Evolutionary conservation across 2,888 invertebrate genomes (phyloP), one percentile per base, ranked within the genome.

Genomic region (Shargacucullia verbasci): DNA sequence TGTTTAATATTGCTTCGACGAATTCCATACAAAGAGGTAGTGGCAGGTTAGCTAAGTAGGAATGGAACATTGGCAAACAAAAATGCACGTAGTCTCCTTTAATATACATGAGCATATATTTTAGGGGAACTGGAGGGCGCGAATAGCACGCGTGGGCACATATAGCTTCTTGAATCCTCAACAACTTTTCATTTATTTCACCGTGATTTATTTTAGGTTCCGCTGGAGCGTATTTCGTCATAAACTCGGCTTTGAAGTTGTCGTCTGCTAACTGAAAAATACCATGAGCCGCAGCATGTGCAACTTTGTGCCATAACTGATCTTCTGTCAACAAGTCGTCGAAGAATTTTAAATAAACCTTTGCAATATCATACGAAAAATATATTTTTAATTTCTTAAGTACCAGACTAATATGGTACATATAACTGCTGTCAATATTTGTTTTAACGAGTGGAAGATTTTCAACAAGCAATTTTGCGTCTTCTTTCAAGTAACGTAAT

Each of bases 51-150:
- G 77, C 76, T 27, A 79, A 65, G 48, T 84, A 88, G 11, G 76
- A 74, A 55, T 81, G 64, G 38, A 89, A 85, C 53, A 87, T 69
- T 0, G 88, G 84, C 11, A 85, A 47, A 64, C 86, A 84, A 46
- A 55, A 80, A 14, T 65, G 78, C 0, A 87, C 75, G 47, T 88
- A 89, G 52, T 89, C 89, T 12, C 87, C 88, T 60, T 76, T 82
- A 10, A 88, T 60, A 57, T 85, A 89, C 56, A 71, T 64, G 7
- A 77, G 61, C 4, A 83, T 38, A 20, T 49, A 59, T 11, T 77
- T 43, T 3, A 87, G 59, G 0, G 87, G 84, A 3, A 88, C 66
- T 8, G 85, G 84, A 9, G 88, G 88, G 7, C 87, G 78, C 9
- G 89, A 80, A 25, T 80, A 79, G 43, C 68, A 78, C 1, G 70